These are phyloP conservation scores for Clepsis dumicolana DNA, from an alignment of 2,888 invertebrate genomes.

Conservation along the genomic window DNA sequence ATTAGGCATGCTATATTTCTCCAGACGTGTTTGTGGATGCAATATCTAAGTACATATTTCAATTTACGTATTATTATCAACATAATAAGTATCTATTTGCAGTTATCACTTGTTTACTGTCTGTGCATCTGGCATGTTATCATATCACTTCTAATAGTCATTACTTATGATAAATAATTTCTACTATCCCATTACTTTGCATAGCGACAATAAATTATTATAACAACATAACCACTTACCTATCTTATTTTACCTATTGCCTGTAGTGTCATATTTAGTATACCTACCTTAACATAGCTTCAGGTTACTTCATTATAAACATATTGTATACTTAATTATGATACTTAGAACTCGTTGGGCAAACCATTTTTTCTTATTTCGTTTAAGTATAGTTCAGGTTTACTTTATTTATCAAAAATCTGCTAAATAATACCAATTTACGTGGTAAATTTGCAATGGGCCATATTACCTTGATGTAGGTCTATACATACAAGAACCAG, in stretches of 20 bases:
- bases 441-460: too few relatives aligned
- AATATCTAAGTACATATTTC: constrained; percentile 11
- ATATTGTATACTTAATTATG: not conserved
- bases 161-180: constrained; percentile 60
- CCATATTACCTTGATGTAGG: too few relatives aligned
- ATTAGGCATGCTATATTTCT: not conserved
- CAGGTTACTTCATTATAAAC: not conserved
- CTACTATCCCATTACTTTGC: constrained; percentile 60
- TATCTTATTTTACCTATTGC: not conserved
- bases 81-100: constrained; percentile 45
- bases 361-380: too few relatives aligned
- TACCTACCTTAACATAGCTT: not conserved
- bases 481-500: too few relatives aligned
- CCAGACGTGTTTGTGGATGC: not conserved
- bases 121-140: constrained; percentile 52
- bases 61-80: constrained; percentile 27
- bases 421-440: too few relatives aligned
- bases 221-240: not conserved
- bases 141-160: constrained; percentile 49
- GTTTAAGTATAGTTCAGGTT: too few relatives aligned
- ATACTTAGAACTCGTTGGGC: not conserved
- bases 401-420: too few relatives aligned
- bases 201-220: constrained; percentile 52
- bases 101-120: constrained; percentile 57
- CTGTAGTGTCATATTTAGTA: not conserved